Evolutionary conservation across 2,113 vertebrate genomes (phyloP), one percentile per base, ranked within the genome.

Genomic region (Chionomys nivalis): DNA sequence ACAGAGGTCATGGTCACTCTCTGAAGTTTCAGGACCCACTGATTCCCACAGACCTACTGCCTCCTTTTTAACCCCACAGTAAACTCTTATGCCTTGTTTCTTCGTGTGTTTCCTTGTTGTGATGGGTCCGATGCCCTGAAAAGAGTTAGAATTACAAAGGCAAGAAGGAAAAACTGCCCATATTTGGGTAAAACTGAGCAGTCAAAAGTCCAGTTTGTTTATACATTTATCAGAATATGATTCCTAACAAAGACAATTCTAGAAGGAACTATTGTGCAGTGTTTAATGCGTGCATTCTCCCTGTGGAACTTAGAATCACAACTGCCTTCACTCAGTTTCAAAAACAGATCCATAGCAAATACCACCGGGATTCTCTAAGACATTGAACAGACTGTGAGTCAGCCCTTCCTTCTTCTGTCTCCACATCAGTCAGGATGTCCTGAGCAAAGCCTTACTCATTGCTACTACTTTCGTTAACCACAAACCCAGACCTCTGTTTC

Each of bases 391-490:
- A 78, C 36, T 76, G 6, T 61, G 61, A 90, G 4, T 47, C 28
- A 58, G 63, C 11, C 75, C 72, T 73, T 81, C 75, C 72, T 73
- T 81, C 58, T 91, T 96, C 47, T 39, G n/a, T 42, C 33, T 24
- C 61, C 47, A 94, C 12, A 76, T 96, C 49, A 88, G 0, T 73
- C 66, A 76, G 28, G 6, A 28, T 44, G 49, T 89, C 87, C 87
- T 91, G 39, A 94, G 65, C 70, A 44, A 85, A 86, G 44, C 65
- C 58, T 82, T 66, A 96, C 55, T 82, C 68, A 77, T 26, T 66
- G 42, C 17, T 90, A 36, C 52, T 90, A 47, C 86, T 39, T 94
- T 94, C 77, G 47, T 89, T 87, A 92, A 86, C 33, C 92, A 68
- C 42, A 86, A 93, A 96, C 76, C 13, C 58, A 92, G 63, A 89